phyloP scores from a whole-genome alignment of 2,888 invertebrate genomes.

The Zelleria hepariella region DNA sequence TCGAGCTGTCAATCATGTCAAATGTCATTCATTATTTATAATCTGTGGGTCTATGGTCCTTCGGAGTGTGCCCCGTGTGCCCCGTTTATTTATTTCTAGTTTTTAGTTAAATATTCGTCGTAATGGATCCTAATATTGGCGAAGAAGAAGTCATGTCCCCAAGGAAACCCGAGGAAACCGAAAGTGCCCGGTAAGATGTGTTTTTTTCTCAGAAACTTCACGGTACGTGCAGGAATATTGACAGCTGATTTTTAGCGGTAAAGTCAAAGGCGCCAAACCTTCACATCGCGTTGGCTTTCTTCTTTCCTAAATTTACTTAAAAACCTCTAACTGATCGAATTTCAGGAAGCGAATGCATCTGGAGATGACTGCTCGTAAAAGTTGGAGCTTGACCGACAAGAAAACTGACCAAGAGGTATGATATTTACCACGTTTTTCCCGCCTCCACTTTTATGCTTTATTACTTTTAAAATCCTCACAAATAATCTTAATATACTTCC shows the following conservation, averaged over 20 bases:
- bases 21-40: neutral
- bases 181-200: conserved; percentile 46
- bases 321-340: conserved; percentile 1
- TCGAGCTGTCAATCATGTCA: too few relatives aligned
- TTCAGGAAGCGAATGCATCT: conserved; percentile 49
- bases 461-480: neutral
- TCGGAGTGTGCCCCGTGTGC: too few relatives aligned
- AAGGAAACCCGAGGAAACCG: conserved; percentile 29
- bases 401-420: conserved; percentile 58
- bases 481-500: neutral
- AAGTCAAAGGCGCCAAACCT: conserved; percentile 58
- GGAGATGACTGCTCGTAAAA: conserved; percentile 42
- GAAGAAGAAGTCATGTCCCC: conserved; percentile 34
- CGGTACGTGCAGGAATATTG: conserved; percentile 19
- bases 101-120: conserved; percentile 7
- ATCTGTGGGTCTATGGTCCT: neutral
- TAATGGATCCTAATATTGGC: conserved; percentile 37
- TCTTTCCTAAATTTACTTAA: neutral
- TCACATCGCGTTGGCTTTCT: neutral
- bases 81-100: too few relatives aligned
- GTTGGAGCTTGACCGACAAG: conserved; percentile 62
- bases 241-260: conserved; percentile 67
- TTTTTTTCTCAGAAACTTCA: conserved; percentile 18
- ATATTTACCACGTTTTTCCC: conserved; percentile 27
- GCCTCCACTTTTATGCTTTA: conserved; percentile 30